Base-by-base conservation (phyloP, 2,113 vertebrate genomes). In the Corythoichthys intestinalis region DNA sequence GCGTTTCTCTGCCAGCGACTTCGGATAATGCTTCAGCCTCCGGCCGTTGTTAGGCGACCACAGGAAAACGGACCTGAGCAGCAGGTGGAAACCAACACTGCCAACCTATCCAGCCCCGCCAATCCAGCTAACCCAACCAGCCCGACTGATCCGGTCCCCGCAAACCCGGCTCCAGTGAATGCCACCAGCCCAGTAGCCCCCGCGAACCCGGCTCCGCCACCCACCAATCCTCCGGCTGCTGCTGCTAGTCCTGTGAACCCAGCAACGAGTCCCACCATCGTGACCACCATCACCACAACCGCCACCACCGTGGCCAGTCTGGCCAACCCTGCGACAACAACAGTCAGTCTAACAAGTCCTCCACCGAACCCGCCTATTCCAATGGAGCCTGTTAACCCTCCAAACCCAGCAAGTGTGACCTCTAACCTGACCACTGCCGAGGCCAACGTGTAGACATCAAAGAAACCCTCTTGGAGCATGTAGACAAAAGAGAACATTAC, bases 11-110 rank as follows among this genome's bases (percentile, higher is more conserved):
- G 76, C 15, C 84, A 98, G 96, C 94, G 96, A 63, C 91, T 98
- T 77, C 94, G 94, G 84, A 94, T 96, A 80, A 98, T 96, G 95
- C 92, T 96, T 65, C 94, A 94, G 87, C 95, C 96, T 62, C 94
- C 92, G 0, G 93, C 94, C 47, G 94, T 96, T 46, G 86, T 90
- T 71, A 80, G 78, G 66, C 89, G 91, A 61, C 89, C 92, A 63
- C 93, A 94, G 6, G 96, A 97, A 88, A 98, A 97, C 0, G 95
- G 94, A 37, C 95, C 96, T 0, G 96, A 98, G 70, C 96, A 95
- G 74, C 96, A 88, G 82, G 84, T 53, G 39, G 84, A 87, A 66
- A 87, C 86, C 79, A 89, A 87, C 83, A 65, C 75, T 0, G 77
- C 83, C 6, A 85, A 79, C 67, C 62, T 86, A 4, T 82, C 79